phyloP scores from a whole-genome alignment of 2,888 invertebrate genomes.

The Oasisia sp. region DNA sequence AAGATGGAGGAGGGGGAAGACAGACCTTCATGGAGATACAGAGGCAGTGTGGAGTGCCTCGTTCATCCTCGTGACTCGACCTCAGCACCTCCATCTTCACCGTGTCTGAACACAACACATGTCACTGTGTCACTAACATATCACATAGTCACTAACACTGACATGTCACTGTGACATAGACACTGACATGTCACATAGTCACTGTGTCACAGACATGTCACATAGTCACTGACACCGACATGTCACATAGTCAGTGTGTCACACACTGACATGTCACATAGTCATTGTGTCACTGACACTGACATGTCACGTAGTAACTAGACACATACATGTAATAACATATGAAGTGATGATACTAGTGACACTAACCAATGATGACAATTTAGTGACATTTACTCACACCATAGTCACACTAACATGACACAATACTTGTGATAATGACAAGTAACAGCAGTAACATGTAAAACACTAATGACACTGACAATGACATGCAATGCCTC shows the following conservation, averaged over 20 bases:
- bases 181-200: not conserved
- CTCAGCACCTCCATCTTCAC: conserved; percentile 25
- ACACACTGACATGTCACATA: not conserved
- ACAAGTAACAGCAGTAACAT: not conserved
- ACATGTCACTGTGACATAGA: not conserved
- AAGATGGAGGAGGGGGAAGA: not conserved
- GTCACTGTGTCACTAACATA: not conserved
- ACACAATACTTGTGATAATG: too few relatives aligned
- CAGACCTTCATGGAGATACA: conserved; percentile 31
- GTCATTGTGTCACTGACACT: not conserved
- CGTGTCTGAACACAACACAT: conserved; percentile 25
- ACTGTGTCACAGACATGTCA: too few relatives aligned
- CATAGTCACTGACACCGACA: not conserved
- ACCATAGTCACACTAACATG: too few relatives aligned
- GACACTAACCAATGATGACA: not conserved
- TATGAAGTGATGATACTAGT: too few relatives aligned
- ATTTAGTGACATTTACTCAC: not conserved
- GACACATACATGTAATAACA: too few relatives aligned
- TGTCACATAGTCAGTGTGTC: too few relatives aligned
- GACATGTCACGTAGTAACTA: not conserved
- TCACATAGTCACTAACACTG: not conserved
- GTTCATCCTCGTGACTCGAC: not conserved
- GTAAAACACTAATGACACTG: too few relatives aligned
- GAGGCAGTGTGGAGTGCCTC: conserved; percentile 18
- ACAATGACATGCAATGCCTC: not conserved